These are phyloP conservation scores for Tauraco hartlaubi DNA, from an alignment of 2,797 vertebrate genomes.

Conservation along the genomic window DNA sequence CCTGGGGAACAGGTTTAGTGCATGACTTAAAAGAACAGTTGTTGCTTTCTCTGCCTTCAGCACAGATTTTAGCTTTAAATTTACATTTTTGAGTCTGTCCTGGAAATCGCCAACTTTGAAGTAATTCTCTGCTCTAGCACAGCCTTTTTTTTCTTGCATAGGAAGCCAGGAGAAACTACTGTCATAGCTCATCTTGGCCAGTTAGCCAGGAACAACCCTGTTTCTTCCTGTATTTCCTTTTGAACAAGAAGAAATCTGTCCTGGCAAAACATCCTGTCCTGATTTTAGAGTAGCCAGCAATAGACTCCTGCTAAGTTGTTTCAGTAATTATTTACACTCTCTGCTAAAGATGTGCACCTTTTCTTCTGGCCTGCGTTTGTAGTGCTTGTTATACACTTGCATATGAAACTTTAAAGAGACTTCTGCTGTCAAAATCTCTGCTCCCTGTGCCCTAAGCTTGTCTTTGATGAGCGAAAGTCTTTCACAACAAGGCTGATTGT, in stretches of 20 bases:
- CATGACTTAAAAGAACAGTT: background rate
- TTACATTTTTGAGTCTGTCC: background rate
- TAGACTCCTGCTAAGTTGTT: background rate
- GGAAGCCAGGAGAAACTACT: constrained; percentile 19
- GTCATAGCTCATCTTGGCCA: background rate
- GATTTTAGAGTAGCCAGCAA: background rate
- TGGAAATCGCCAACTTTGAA: background rate
- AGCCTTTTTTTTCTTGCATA: background rate
- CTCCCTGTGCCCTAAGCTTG: background rate
- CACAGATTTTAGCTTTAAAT: background rate
- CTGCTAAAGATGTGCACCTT: background rate
- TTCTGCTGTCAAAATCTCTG: background rate
- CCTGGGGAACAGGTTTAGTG: background rate
- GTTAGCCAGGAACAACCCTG: background rate
- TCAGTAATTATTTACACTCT: background rate
- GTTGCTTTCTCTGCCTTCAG: background rate
- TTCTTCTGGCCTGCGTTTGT: background rate
- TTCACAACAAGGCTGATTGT: background rate
- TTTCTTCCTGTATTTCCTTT: background rate
- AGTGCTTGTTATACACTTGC: background rate
- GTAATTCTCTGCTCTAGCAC: background rate
- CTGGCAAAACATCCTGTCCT: background rate
- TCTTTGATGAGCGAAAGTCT: constrained; percentile 4
- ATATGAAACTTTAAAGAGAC: background rate
- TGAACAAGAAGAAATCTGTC: background rate